Evolutionary conservation across 2,797 vertebrate species (phyloP), one percentile per base, ranked within the genome.

Genomic region (Pseudocheirus occidentalis): DNA sequence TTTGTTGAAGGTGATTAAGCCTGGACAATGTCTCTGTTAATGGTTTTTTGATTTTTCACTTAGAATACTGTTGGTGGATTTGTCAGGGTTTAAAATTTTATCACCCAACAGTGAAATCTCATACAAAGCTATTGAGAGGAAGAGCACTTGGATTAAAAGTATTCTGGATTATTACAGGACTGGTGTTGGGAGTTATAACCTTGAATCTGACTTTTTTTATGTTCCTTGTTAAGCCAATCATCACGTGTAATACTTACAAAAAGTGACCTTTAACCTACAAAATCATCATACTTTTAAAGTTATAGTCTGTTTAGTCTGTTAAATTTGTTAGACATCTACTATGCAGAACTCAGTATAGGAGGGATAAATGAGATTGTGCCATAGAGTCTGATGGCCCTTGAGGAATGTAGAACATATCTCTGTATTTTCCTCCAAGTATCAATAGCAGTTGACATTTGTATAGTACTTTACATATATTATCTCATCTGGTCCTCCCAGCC

Each of bases 1-100:
- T 91, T 90, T 96, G n/a, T 94, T 94, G 91, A 55, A 55, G 59
- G 40, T 29, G 50, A 29, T 50, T 27, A 50, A 90, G 93, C 95
- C 66, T 81, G 56, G 40, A 87, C 24, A 87, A 28, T 87, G 21
- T 87, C 40, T 40, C 18, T 27, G 21, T 27, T 46, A 81, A 81
- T 46, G 27, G 21, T 87, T 50, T 10, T 9, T 87, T 50, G 40
- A 87, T 50, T 87, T 87, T 87, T 81, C 16, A 73, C 66, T 73
- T 87, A 50, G 40, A 87, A 87, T 46, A 46, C 73, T 50, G 9
- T 73, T 73, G 62, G 62, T 73, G 62, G 16, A 73, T 73, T 73
- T 87, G 40, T 87, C 40, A 50, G 9, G 46, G 40, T 73, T 73
- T 73, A 40, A 87, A 87, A 50, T 87, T 87, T 87, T 46, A 50